Base-by-base conservation (phyloP, 2,888 invertebrate species). In the Hoplodrina ambigua region DNA sequence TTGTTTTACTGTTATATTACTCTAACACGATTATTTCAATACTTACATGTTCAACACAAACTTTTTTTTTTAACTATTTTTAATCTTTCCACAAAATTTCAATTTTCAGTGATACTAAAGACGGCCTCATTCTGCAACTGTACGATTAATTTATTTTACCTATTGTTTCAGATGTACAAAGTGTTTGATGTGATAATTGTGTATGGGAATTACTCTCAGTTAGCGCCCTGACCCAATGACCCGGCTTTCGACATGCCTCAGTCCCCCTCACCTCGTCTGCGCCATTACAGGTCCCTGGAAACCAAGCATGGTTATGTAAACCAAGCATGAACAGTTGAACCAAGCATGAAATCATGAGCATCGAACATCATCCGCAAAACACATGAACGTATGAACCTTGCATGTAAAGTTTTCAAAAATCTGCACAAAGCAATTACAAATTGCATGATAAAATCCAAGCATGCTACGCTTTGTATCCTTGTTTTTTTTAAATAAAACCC, bases 251-350 rank as follows among this genome's bases (percentile, higher is more conserved):
- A 96, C 96, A 97, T 97, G 97, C 97, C 97, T 93, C 96, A 97
- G 95, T 96, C 96, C 92, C 96, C 96, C 88, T 96, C 96, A 93
- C 97, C 97, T 94, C 96, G 97, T 95, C 97, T 97, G 95, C 97
- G 97, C 93, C 97, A 97, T 95, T 97, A 97, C 97, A 97, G 97
- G 97, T 97, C 97, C 95, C 94, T 87, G 73, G 83, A 83, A 75
- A 88, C 92, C 93, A 84, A 88, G 94, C 94, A 94, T 93, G 94
- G 83, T 86, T 82, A 84, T 84, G 72, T 83, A 80, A 72, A 76
- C 84, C 83, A 80, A 71, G 82, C 82, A 82, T 83, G 71, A 66
- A 62, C 65, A 50, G 33, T 75, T 81, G 57, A 72, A 80, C 74
- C 72, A 82, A 78, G 83, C 84, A 82, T 78, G 72, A 76, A 73